Evolutionary conservation across 53 echinoderm and acorn worm species (phyloP).

Genomic region (Hippasteria phrygiana): DNA sequence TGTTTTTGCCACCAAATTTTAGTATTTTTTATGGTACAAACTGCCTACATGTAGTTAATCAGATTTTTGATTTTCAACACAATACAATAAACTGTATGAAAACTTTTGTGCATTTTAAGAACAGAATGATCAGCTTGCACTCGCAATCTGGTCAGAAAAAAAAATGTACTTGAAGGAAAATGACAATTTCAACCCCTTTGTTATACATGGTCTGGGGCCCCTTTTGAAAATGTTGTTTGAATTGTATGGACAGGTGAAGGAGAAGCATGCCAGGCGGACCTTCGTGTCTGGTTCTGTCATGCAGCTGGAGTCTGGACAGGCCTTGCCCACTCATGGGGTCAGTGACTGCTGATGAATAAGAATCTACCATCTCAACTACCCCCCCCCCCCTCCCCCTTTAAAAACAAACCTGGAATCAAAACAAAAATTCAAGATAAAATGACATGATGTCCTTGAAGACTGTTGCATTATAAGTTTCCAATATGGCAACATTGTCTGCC

Average conservation of each 20-base stretch:
- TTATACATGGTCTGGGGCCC: conserved; percentile 56
- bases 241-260: conserved; percentile 5
- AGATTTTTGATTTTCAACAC: too few relatives aligned
- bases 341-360: conserved; percentile 47
- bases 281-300: conserved; percentile 8
- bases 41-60: too few relatives aligned
- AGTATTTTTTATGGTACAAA: too few relatives aligned
- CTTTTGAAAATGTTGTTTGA: background rate
- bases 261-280: background rate
- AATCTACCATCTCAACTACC: conserved; percentile 26
- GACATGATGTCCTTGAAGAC: background rate
- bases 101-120: too few relatives aligned
- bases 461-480: background rate
- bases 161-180: too few relatives aligned
- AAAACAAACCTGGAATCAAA: conserved; percentile 2
- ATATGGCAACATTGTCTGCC: background rate
- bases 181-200: background rate
- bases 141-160: too few relatives aligned
- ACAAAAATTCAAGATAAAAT: background rate
- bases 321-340: conserved; percentile 18
- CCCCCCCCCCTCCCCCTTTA: background rate
- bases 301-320: conserved; percentile 36
- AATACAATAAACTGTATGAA: too few relatives aligned
- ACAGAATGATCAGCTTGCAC: too few relatives aligned
- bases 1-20: too few relatives aligned